Base-by-base conservation (phyloP, 2,113 vertebrate species). In the Mungos mungo region DNA sequence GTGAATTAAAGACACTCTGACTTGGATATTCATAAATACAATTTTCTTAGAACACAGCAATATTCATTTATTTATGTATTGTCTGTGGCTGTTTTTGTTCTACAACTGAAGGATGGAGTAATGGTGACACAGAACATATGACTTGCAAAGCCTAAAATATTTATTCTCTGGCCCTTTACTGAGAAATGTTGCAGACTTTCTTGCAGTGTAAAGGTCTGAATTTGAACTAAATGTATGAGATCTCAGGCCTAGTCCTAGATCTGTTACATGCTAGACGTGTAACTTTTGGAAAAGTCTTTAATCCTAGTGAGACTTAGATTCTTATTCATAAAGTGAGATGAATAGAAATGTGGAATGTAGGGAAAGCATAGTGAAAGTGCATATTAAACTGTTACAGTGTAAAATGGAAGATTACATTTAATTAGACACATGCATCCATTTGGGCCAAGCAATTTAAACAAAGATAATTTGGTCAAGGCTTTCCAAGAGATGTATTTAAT, bases 121-220 rank as follows among this genome's bases (percentile, higher is more conserved):
- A 1, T 8, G 87, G 27, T 29, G 7, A 90, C 2, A 71, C 2
- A 91, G 16, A 77, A 60, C 7, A 72, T 25, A 45, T 14, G 11
- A 65, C 13, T 71, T 2, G 2, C 2, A 50, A 12, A 83, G 15
- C 25, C 19, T 82, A 19, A 95, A 71, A 54, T 79, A 80, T 82
- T 77, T 88, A 54, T 15, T 74, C 1, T 33, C 2, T 66, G 12
- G 7, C 3, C 47, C 18, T 84, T 14, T 9, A 11, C 35, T 63
- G 60, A 66, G 52, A 84, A 77, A 74, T 1, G 29, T 90, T 65
- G 3, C 1, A 66, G 9, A 72, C 12, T 1, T 3, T 18, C 3
- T 35, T 33, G 5, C 7, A 76, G 25, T 12, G 1, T 15, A 31
- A 76, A 45, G 10, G 5, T 0, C 8, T 71, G 21, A 11, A 27